Base-by-base conservation (phyloP, 2,113 vertebrate genomes). In the Phycodurus eques region DNA sequence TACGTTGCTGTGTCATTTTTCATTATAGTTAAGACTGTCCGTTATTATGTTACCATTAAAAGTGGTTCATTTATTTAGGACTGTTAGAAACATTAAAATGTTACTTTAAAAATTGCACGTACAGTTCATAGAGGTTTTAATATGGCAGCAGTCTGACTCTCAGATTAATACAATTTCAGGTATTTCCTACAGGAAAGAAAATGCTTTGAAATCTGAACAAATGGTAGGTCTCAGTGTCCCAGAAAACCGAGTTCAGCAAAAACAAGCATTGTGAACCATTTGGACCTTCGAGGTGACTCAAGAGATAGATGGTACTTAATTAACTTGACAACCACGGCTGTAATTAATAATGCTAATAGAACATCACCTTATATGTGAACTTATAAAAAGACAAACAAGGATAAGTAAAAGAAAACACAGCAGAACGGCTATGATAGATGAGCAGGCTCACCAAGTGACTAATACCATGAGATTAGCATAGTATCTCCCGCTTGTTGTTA, bases 311-410 rank as follows among this genome's bases (percentile, higher is more conserved):
- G 78, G 80, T 81, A 71, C 74, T 77, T 80, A 71, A 79, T 77
- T 83, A 87, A 76, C 68, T 72, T 5, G 47, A 78, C 73, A 68
- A 65, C 68, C 65, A 65, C 51, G 65, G 39, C 67, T 64, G 70
- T 82, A 82, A 88, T 88, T 86, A 90, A 89, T 88, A 84, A 88
- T 78, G 61, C 73, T 81, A 89, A 91, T 85, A 85, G 79, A 88
- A 85, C 76, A 84, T 74, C 69, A 64, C 79, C 80, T 84, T 81
- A 78, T 77, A 81, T 85, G 77, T 84, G 74, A 80, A 80, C 77
- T 88, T 85, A 84, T 78, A 82, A 76, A 83, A 87, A 84, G 82
- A 90, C 85, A 85, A 85, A 87, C 77, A 85, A 76, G 77, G 68
- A 82, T 86, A 79, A 84, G 77, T 70, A 79, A 72, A 77, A 73